Evolutionary conservation across 2,797 vertebrate genomes (phyloP).

Genomic region (Pangasius larnaudii): DNA sequence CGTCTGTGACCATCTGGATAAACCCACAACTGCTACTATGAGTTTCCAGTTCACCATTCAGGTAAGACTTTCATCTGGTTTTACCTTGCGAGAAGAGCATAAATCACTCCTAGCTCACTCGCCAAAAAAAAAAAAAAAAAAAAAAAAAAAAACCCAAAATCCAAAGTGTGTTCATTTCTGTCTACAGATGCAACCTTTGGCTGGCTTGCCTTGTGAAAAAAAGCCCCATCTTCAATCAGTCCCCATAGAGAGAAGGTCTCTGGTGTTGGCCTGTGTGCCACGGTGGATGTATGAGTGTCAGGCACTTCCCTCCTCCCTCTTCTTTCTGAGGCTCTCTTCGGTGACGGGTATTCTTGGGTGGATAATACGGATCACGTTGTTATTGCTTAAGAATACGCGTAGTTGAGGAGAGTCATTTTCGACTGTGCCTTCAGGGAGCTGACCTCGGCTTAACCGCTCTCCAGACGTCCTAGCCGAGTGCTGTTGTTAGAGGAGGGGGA

Average conservation of each 20-base stretch:
- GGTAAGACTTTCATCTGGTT: conserved; percentile 46
- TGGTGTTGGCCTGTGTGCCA: conserved; percentile 66
- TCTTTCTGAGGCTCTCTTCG: conserved; percentile 93
- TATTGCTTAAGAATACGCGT: conserved; percentile 99
- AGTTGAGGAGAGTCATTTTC: conserved; percentile 99
- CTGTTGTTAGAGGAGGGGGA: conserved; percentile 30
- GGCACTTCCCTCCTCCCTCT: conserved; percentile 59
- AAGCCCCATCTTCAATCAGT: conserved; percentile 54
- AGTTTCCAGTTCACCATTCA: conserved; percentile 20
- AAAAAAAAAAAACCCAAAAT: conserved; percentile 22
- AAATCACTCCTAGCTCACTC: conserved; percentile 9
- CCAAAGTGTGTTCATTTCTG: conserved; percentile 64
- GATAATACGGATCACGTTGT: conserved; percentile 99
- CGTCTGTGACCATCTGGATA: conserved; percentile 31
- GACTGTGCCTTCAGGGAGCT: conserved; percentile 53
- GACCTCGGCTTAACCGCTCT: conserved; percentile 48
- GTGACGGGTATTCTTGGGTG: conserved; percentile 99
- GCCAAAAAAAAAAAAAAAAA: not conserved
- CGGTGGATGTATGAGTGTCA: conserved; percentile 58
- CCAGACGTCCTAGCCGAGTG: conserved; percentile 45
- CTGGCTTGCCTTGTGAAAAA: conserved; percentile 56
- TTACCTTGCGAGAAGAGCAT: conserved; percentile 8
- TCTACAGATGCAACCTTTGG: conserved; percentile 63
- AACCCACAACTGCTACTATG: not conserved
- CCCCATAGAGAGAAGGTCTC: conserved; percentile 68